phyloP scores from a whole-genome alignment of 2,888 invertebrate species.

The Clusia tigrina region DNA sequence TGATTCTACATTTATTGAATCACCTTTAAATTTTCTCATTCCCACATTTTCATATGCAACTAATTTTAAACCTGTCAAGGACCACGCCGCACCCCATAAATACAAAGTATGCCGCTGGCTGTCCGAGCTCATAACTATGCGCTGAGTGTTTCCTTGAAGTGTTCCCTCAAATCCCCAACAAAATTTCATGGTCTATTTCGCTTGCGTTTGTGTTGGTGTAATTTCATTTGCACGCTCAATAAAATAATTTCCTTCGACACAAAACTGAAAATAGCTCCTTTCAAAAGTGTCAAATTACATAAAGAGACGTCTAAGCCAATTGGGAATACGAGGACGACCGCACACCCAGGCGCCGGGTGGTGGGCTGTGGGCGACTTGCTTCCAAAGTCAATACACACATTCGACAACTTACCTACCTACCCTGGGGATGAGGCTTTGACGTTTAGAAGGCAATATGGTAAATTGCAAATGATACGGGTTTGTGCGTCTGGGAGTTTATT shows the following conservation, averaged over 20 bases:
- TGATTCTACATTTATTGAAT: no score
- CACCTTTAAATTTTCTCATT: no score
- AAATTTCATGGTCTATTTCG: background rate
- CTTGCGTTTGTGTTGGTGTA: no score
- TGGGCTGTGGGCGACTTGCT: background rate
- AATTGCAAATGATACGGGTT: slow-evolving; percentile 25
- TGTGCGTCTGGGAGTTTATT: background rate
- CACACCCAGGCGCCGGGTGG: background rate
- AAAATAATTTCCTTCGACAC: slow-evolving; percentile 13
- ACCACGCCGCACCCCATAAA: no score
- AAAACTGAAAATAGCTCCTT: background rate
- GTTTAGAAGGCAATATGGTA: slow-evolving; percentile 3
- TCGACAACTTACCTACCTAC: background rate
- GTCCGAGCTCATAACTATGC: no score
- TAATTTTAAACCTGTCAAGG: no score
- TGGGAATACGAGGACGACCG: slow-evolving; percentile 5
- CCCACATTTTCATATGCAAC: no score
- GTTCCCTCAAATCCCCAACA: background rate
- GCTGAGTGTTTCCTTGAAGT: no score
- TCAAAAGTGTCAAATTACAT: slow-evolving; percentile 30
- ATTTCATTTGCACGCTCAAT: slow-evolving; percentile 21
- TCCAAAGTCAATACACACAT: slow-evolving; percentile 2
- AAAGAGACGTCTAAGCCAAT: slow-evolving; percentile 27
- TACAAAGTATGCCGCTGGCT: no score
- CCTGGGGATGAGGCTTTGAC: background rate